Evolutionary conservation across 2,888 invertebrate species (phyloP).

Genomic region (Ectobius pallidus): DNA sequence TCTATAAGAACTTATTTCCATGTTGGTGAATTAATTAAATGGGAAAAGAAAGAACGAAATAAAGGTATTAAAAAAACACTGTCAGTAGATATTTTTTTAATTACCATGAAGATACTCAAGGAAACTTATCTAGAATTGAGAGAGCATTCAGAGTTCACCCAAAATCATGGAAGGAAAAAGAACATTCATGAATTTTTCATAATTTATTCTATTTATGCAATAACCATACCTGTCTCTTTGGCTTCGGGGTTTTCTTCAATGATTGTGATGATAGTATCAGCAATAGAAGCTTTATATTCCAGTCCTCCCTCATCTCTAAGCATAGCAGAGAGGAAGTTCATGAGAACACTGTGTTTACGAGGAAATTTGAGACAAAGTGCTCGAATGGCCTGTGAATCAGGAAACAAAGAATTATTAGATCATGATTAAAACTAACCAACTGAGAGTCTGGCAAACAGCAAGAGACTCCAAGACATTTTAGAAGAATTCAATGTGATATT

Average conservation of each 20-base stretch:
- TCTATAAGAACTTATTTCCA: background rate
- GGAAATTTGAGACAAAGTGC: constrained; percentile 95
- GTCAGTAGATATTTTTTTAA: too few species aligned
- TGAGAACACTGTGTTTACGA: constrained; percentile 92
- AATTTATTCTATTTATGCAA: background rate
- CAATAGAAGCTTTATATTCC: constrained; percentile 98
- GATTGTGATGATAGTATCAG: constrained; percentile 96
- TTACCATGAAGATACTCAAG: too few species aligned
- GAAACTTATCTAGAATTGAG: too few species aligned
- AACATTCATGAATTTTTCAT: background rate
- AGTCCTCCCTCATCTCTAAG: constrained; percentile 94
- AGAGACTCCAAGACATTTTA: too few species aligned
- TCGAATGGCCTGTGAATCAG: constrained; percentile 59
- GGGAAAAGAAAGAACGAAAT: background rate
- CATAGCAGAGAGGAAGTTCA: constrained; percentile 97
- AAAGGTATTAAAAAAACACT: background rate
- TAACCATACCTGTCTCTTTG: constrained; percentile 89
- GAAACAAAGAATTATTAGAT: too few species aligned
- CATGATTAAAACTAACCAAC: too few species aligned
- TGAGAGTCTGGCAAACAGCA: too few species aligned
- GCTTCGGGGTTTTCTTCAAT: constrained; percentile 98
- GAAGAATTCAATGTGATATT: too few species aligned
- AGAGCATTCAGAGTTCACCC: too few species aligned
- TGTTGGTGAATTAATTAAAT: background rate
- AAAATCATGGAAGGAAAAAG: background rate